Conservation (phyloP, 2,888 invertebrate species). For the Tetramorium bicarinatum region DNA sequence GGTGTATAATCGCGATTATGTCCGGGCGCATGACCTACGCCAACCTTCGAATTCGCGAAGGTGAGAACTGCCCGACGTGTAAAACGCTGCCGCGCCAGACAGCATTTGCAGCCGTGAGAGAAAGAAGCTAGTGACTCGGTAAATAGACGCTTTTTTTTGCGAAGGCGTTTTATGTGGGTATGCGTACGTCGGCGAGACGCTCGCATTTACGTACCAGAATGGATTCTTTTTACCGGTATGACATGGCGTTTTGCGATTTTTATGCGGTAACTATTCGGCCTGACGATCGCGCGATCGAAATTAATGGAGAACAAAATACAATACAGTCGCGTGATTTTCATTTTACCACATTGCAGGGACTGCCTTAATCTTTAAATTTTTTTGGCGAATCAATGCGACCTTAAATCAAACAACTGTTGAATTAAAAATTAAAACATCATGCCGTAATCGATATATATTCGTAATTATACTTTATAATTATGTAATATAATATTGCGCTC, state of each 20-base stretch:
- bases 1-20: conserved; percentile 57
- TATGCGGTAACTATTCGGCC: not conserved
- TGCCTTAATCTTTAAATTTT: not conserved
- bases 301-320: not conserved
- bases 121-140: conserved; percentile 28
- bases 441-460: conserved; percentile 4
- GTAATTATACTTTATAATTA: not conserved
- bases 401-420: not conserved
- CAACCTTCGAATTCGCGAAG: conserved; percentile 76
- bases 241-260: conserved; percentile 16
- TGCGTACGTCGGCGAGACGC: conserved; percentile 26
- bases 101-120: conserved; percentile 6
- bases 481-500: conserved; percentile 11
- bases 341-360: not conserved
- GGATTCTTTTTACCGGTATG: not conserved
- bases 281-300: not conserved
- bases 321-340: not conserved
- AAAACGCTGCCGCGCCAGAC: conserved; percentile 64
- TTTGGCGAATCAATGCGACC: not conserved
- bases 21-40: conserved; percentile 72
- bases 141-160: conserved; percentile 44
- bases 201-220: not conserved
- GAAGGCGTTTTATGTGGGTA: conserved; percentile 53
- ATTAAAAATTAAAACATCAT: not conserved
- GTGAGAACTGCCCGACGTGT: conserved; percentile 61